Conservation (phyloP, 2,888 invertebrate genomes). For the Pachydiplax longipennis region DNA sequence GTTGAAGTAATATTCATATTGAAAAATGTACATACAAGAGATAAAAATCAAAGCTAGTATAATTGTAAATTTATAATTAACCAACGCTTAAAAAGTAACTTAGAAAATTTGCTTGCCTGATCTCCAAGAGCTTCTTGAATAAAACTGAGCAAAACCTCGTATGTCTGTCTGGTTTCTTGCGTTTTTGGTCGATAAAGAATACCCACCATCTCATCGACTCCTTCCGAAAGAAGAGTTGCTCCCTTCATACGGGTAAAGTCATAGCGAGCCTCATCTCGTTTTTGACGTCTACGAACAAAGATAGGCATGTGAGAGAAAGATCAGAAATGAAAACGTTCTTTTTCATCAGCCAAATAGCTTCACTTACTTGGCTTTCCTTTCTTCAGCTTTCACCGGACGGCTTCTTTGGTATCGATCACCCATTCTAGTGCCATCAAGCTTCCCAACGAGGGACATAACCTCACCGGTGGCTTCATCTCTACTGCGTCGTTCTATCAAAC, state of each 20-base stretch:
- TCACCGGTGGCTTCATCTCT: slow-evolving; percentile 99
- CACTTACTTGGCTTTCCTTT: slow-evolving; percentile 87
- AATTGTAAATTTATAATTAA: too few species aligned
- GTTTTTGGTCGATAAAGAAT: slow-evolving; percentile 96
- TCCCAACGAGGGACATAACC: slow-evolving; percentile 93
- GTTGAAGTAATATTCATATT: slow-evolving; percentile 55
- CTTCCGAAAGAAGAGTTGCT: slow-evolving; percentile 83
- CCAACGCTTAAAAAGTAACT: not conserved
- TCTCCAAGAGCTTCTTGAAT: slow-evolving; percentile 98
- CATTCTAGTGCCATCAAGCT: slow-evolving; percentile 90
- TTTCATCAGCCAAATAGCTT: not conserved
- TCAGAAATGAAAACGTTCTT: not conserved
- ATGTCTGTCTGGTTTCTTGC: slow-evolving; percentile 96
- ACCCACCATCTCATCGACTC: slow-evolving; percentile 91
- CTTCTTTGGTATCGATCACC: slow-evolving; percentile 94
- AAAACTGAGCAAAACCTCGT: slow-evolving; percentile 93
- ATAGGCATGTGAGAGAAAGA: not conserved
- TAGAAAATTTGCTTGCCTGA: slow-evolving; percentile 59
- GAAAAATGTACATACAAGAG: not conserved
- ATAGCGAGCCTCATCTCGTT: slow-evolving; percentile 91
- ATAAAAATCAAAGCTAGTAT: too few species aligned
- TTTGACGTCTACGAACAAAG: slow-evolving; percentile 71
- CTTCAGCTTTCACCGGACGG: slow-evolving; percentile 92
- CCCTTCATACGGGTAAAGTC: slow-evolving; percentile 91
- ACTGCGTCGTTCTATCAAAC: slow-evolving; percentile 93